Evolutionary conservation across 2,888 invertebrate species (phyloP).

Genomic region (Teinopalpus imperialis): DNA sequence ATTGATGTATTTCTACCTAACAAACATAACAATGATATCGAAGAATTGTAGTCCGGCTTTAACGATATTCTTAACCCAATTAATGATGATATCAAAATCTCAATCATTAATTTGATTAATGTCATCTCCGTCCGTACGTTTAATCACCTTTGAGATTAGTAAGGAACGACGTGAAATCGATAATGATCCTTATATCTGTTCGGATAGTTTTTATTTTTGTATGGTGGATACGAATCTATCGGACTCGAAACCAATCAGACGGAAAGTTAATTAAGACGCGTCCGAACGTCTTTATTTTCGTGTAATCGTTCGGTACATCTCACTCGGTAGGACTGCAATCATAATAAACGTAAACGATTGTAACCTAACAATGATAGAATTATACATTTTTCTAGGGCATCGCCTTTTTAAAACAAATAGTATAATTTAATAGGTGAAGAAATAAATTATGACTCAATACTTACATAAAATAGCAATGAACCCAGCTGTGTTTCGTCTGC

Average conservation of each 20-base stretch:
- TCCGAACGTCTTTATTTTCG: conserved; percentile 31
- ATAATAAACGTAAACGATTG: conserved; percentile 25
- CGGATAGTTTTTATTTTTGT: conserved; percentile 25
- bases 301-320: conserved; percentile 22
- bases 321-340: conserved; percentile 22
- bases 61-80: conserved; percentile 70
- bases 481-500: no score
- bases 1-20: conserved; percentile 23
- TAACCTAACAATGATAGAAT: no score
- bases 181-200: conserved; percentile 36
- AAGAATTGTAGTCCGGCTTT: conserved; percentile 35
- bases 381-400: no score
- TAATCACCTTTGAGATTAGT: conserved; percentile 32
- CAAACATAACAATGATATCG: conserved; percentile 28
- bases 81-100: conserved; percentile 64
- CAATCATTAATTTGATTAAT: conserved; percentile 64
- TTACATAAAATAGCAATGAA: no score
- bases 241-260: conserved; percentile 23
- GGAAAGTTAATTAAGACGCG: conserved; percentile 33
- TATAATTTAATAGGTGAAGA: no score
- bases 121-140: conserved; percentile 52
- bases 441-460: no score
- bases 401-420: no score
- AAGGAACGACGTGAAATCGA: conserved; percentile 45
- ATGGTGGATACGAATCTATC: not conserved